Percentiles rank a stretch among this genome's conserved stretches.
These are phyloP conservation scores for Xenus cinereus DNA, from an alignment of 2,113 vertebrate genomes.

Conservation along the genomic window DNA sequence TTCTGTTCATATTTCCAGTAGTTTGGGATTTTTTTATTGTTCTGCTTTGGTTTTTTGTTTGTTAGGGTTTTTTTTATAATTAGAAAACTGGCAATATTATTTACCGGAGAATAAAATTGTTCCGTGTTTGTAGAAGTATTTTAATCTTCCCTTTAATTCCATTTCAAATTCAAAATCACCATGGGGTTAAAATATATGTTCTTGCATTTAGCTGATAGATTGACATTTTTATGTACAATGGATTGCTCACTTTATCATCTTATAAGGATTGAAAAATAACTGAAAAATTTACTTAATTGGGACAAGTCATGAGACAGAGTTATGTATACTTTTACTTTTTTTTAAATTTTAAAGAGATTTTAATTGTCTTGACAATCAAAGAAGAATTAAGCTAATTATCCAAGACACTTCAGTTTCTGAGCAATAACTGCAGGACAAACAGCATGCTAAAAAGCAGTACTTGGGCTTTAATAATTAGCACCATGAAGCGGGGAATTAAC, in stretches of 20 bases:
- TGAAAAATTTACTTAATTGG: background rate
- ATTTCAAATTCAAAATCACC: background rate
- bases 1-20: background rate
- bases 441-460: background rate
- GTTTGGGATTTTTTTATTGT: accelerated
- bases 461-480: background rate
- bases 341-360: background rate
- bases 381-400: background rate
- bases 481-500: background rate
- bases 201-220: background rate
- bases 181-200: background rate
- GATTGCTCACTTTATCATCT: background rate
- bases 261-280: background rate
- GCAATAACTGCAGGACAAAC: background rate
- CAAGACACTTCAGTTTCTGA: background rate
- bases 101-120: background rate
- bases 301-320: background rate
- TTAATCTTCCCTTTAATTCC: background rate
- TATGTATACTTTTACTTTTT: background rate
- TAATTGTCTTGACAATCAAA: background rate
- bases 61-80: background rate
- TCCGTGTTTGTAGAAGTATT: background rate
- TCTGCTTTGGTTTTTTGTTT: background rate
- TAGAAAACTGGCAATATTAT: background rate
- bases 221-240: background rate